These are phyloP conservation scores for Aphidius gifuensis DNA, from an alignment of 1,140 invertebrate species.

Conservation along the genomic window DNA sequence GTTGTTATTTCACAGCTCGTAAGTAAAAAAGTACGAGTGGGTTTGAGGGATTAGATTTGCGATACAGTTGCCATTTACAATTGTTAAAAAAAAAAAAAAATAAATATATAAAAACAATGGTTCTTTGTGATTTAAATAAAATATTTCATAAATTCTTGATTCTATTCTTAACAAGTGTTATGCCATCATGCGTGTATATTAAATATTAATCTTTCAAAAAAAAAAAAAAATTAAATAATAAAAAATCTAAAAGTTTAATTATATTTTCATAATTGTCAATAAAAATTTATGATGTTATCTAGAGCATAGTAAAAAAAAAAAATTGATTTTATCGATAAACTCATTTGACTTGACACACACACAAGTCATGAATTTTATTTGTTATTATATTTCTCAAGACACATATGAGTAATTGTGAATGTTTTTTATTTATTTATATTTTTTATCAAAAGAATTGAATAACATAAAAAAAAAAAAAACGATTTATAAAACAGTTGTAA, in stretches of 20 bases:
- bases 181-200: conserved; percentile 26
- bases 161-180: conserved; percentile 32
- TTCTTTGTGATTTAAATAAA: conserved; percentile 43
- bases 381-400: too few species aligned
- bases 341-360: too few species aligned
- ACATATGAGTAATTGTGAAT: too few species aligned
- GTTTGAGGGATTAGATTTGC: conserved; percentile 45
- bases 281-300: neutral
- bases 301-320: too few species aligned
- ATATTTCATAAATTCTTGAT: conserved; percentile 5
- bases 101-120: conserved; percentile 43
- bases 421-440: too few species aligned
- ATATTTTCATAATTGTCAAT: neutral
- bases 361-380: too few species aligned
- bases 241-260: neutral
- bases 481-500: too few species aligned
- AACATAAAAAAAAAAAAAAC: too few species aligned
- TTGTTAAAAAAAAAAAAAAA: conserved; percentile 15
- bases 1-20: neutral
- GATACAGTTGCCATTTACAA: conserved; percentile 23
- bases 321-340: too few species aligned
- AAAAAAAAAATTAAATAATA: too few species aligned
- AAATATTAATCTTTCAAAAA: conserved; percentile 6
- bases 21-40: conserved; percentile 36
- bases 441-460: too few species aligned